Percentiles rank a stretch among this genome's conserved stretches.
These are phyloP conservation scores for Corvus hawaiiensis DNA, from an alignment of 2,113 vertebrate genomes.

Conservation along the genomic window DNA sequence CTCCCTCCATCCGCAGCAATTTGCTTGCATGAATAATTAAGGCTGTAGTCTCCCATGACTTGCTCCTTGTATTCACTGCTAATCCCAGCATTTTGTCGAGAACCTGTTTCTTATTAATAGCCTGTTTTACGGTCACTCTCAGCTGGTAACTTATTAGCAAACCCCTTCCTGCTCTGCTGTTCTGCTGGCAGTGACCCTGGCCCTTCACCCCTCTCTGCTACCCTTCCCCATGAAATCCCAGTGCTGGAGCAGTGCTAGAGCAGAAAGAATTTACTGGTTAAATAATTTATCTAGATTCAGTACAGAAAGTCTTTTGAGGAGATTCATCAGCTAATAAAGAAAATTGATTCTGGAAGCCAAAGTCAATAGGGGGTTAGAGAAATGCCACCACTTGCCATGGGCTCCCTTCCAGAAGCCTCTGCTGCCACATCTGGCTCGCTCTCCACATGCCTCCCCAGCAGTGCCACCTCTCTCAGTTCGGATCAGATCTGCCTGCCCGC, in stretches of 20 bases:
- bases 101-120: not conserved
- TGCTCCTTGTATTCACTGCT: not conserved
- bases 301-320: constrained; percentile 62
- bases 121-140: not conserved
- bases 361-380: constrained; percentile 65
- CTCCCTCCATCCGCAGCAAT: not conserved
- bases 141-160: not conserved
- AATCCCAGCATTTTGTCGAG: not conserved
- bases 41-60: not conserved
- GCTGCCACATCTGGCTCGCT: not conserved
- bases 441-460: fast-evolving
- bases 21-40: not conserved
- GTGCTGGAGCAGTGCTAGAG: not conserved
- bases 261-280: constrained; percentile 62
- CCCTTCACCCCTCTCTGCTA: not conserved
- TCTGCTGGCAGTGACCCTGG: constrained; percentile 45
- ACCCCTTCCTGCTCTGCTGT: not conserved
- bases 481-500: not conserved
- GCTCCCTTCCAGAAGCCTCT: not conserved
- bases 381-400: not conserved
- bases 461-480: not conserved
- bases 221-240: constrained; percentile 3
- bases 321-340: constrained; percentile 77
- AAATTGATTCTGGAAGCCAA: constrained; percentile 70
- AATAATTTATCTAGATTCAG: constrained; percentile 69